Conservation (phyloP, 2,113 vertebrate species). For the Leuciscus idus region DNA sequence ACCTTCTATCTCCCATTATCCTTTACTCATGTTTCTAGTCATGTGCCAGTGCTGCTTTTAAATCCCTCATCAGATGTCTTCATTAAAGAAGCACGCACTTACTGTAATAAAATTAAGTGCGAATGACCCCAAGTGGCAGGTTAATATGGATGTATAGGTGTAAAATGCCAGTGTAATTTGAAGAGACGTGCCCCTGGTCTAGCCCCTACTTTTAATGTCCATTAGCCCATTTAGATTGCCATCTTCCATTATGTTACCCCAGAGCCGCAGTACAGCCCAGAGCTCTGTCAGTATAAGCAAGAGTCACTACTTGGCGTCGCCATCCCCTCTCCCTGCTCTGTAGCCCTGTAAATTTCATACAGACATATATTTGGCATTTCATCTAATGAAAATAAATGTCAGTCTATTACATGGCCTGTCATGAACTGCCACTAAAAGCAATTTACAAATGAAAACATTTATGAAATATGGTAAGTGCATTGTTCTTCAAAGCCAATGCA, state of each 20-base stretch:
- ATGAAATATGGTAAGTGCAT: slow-evolving; percentile 59
- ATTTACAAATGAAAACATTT: slow-evolving; percentile 35
- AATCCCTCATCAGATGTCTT: neutral
- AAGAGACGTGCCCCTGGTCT: neutral
- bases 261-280: neutral
- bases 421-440: slow-evolving; percentile 48
- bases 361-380: slow-evolving; percentile 56
- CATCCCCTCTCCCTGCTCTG: neutral
- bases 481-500: slow-evolving; percentile 36
- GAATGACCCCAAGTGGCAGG: slow-evolving; percentile 15
- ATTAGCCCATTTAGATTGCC: slow-evolving; percentile 36
- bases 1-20: neutral
- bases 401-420: slow-evolving; percentile 49
- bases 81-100: neutral
- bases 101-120: slow-evolving; percentile 19
- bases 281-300: neutral
- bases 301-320: neutral
- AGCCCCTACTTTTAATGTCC: slow-evolving; percentile 33
- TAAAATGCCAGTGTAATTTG: slow-evolving; percentile 27
- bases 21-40: neutral
- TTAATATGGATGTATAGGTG: slow-evolving; percentile 5
- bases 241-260: neutral
- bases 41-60: slow-evolving; percentile 37
- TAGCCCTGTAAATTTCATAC: neutral
- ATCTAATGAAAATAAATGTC: slow-evolving; percentile 60